Percentiles rank a stretch among this genome's conserved stretches.
These are phyloP conservation scores for Orycteropus afer DNA, from an alignment of 2,113 vertebrate species.

Conservation along the genomic window DNA sequence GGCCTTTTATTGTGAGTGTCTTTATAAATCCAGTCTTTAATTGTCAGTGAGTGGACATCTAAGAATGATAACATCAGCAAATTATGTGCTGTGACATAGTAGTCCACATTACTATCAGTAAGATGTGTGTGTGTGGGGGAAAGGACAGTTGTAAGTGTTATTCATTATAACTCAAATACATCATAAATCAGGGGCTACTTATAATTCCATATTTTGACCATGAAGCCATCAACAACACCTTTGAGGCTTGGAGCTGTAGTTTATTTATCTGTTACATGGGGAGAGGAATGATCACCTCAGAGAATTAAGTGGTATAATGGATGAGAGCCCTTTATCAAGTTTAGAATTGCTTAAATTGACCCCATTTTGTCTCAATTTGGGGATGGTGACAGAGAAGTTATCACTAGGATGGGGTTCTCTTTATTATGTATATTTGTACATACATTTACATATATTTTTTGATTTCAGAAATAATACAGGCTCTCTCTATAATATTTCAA, in stretches of 20 bases:
- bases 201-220: not conserved
- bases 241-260: not conserved
- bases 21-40: too few species aligned
- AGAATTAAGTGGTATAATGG: not conserved
- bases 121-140: too few species aligned
- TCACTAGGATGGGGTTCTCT: not conserved
- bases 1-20: too few species aligned
- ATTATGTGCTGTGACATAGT: too few species aligned
- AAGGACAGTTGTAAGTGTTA: too few species aligned
- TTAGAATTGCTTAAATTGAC: not conserved
- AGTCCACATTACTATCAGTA: too few species aligned
- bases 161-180: too few species aligned
- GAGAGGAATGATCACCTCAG: not conserved
- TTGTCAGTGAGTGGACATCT: too few species aligned
- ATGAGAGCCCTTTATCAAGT: not conserved
- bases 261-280: not conserved
- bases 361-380: not conserved
- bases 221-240: not conserved
- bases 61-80: too few species aligned
- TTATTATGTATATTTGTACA: too few species aligned
- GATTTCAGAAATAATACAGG: constrained; percentile 5
- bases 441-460: not conserved
- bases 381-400: not conserved
- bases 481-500: not conserved
- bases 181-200: too few species aligned